phyloP scores from a whole-genome alignment of 2,888 invertebrate genomes.

The Monoplex corrugatus region DNA sequence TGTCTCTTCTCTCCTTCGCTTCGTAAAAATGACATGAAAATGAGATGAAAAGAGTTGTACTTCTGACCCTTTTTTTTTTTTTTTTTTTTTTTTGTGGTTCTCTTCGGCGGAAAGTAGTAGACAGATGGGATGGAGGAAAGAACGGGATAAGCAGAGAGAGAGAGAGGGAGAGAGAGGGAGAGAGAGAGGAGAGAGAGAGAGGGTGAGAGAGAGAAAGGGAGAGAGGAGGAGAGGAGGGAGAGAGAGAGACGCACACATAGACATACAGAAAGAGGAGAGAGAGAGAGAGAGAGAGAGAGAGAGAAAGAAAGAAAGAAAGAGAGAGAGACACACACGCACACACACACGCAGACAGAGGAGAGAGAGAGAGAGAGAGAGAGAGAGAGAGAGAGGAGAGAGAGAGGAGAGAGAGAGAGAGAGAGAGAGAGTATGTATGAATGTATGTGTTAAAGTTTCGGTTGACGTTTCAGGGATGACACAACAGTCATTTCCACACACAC shows the following conservation, averaged over 20 bases:
- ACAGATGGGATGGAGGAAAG: background rate
- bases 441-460: no score
- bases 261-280: background rate
- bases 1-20: no score
- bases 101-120: no score
- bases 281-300: slow-evolving; percentile 19
- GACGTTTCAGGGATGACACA: no score
- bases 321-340: background rate
- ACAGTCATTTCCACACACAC: background rate
- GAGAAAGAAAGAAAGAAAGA: background rate
- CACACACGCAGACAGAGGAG: background rate
- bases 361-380: slow-evolving; percentile 24
- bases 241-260: background rate
- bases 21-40: no score
- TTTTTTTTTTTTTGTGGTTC: no score
- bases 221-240: background rate
- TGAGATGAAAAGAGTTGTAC: no score
- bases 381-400: slow-evolving; percentile 17
- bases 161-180: slow-evolving; percentile 21
- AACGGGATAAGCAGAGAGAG: background rate
- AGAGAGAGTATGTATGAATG: background rate
- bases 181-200: background rate
- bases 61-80: no score
- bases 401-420: background rate
- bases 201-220: background rate